phyloP scores from a whole-genome alignment of 2,797 vertebrate genomes.

The Hoplostethus mediterraneus region DNA sequence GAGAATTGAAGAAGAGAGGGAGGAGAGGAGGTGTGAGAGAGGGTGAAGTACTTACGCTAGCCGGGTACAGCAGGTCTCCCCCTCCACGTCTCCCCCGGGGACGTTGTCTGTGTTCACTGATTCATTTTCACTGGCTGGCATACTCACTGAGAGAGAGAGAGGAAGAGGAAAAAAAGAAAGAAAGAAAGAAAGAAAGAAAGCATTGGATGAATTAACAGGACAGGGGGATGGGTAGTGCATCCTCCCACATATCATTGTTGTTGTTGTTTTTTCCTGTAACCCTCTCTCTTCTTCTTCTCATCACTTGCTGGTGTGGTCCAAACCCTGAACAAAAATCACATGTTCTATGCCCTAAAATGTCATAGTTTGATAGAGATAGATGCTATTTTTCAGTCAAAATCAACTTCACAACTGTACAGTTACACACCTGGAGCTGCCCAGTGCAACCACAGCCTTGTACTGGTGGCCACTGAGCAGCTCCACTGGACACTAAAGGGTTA shows the following conservation, averaged over 20 bases:
- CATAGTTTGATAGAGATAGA: not conserved
- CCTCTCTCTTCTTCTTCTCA: not conserved
- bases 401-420: not conserved
- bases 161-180: constrained; percentile 19
- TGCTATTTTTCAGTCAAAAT: not conserved
- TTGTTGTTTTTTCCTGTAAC: not conserved
- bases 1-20: constrained; percentile 13
- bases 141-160: constrained; percentile 90
- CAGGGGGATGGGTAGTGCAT: constrained; percentile 4
- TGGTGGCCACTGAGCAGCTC: constrained; percentile 4
- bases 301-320: not conserved
- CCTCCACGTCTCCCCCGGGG: constrained; percentile 94
- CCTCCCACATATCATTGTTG: not conserved
- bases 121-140: constrained; percentile 98
- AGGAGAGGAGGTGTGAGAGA: constrained; percentile 21
- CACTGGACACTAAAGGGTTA: not conserved
- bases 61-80: constrained; percentile 95
- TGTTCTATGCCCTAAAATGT: not conserved
- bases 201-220: constrained; percentile 35
- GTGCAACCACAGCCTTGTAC: not conserved
- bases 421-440: constrained; percentile 2
- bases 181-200: constrained; percentile 28
- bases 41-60: constrained; percentile 91
- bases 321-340: not conserved
- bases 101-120: constrained; percentile 98